Percentiles rank a stretch among this genome's conserved stretches.
Evolutionary conservation across 2,797 vertebrate species (phyloP).

Genomic region (Fringilla coelebs): DNA sequence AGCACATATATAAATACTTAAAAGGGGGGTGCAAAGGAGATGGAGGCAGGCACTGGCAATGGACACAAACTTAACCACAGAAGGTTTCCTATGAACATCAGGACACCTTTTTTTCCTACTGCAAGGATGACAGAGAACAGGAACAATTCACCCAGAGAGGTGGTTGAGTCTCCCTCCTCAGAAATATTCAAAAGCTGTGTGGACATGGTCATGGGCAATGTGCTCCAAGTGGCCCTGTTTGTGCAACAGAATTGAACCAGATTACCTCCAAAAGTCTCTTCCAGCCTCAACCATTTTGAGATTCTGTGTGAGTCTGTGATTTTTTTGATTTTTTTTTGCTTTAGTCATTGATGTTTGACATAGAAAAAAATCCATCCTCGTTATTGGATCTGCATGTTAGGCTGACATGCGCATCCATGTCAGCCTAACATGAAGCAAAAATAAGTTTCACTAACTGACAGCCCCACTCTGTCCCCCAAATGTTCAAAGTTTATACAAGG

Average conservation of each 20-base stretch:
- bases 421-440: background rate
- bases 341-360: background rate
- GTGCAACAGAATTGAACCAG: background rate
- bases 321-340: background rate
- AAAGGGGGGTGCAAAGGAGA: background rate
- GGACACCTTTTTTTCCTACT: background rate
- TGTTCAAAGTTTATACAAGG: background rate
- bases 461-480: accelerated
- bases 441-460: background rate
- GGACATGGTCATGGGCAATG: background rate
- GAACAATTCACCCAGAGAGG: background rate
- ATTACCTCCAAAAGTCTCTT: background rate
- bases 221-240: background rate
- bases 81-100: background rate
- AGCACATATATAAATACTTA: background rate
- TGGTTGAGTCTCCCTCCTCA: background rate
- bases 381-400: background rate
- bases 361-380: background rate
- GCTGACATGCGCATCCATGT: too few species aligned
- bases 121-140: accelerated
- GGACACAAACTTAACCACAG: background rate
- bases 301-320: background rate
- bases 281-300: background rate
- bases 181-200: background rate
- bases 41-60: background rate